These are phyloP conservation scores for Nymphalis polychloros DNA, from an alignment of 2,888 invertebrate genomes.

Conservation along the genomic window DNA sequence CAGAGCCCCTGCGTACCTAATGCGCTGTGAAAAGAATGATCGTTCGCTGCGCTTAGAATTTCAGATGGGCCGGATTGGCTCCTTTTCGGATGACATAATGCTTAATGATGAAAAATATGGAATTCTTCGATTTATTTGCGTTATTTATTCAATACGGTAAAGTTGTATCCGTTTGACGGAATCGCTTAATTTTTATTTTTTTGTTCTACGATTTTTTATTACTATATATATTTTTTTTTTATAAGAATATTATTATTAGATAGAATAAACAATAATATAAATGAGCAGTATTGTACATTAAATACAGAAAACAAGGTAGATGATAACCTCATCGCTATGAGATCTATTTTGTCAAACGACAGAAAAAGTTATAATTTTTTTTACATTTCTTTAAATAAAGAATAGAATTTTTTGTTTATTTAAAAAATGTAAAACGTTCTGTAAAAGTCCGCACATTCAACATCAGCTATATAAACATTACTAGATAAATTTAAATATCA, in stretches of 20 bases:
- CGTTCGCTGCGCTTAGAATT: conserved; percentile 6
- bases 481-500: background rate
- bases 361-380: too few relatives aligned
- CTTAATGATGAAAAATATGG: background rate
- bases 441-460: too few relatives aligned
- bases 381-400: too few relatives aligned
- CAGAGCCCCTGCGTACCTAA: conserved; percentile 6
- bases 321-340: too few relatives aligned
- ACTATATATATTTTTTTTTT: background rate
- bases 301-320: too few relatives aligned
- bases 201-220: background rate
- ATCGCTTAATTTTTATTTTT: background rate
- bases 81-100: conserved; percentile 2
- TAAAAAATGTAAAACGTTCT: too few relatives aligned
- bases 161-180: background rate
- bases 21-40: conserved; percentile 14
- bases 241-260: too few relatives aligned
- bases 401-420: too few relatives aligned
- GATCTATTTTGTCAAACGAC: too few relatives aligned
- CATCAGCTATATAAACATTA: background rate
- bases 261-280: too few relatives aligned
- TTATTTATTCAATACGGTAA: background rate
- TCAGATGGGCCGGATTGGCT: conserved; percentile 5
- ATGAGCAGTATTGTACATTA: too few relatives aligned
- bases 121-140: background rate